Conservation (phyloP, 2,888 invertebrate genomes). For the Cataglyphis livida region DNA sequence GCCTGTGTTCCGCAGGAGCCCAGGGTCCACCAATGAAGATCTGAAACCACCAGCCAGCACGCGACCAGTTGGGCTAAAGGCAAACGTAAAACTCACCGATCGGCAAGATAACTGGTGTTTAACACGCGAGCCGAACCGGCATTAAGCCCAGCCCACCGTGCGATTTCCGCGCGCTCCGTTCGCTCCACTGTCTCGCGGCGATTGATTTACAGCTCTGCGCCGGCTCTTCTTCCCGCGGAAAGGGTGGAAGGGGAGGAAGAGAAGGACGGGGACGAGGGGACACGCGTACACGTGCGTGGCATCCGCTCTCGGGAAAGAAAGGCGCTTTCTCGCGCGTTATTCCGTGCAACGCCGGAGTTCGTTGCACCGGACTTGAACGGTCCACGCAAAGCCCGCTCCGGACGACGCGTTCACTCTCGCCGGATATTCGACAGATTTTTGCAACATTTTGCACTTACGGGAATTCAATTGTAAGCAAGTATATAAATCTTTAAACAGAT, state of each 20-base stretch:
- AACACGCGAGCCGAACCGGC: conserved; percentile 82
- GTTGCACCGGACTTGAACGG: conserved; percentile 63
- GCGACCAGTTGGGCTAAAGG: conserved; percentile 80
- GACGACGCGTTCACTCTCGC: background rate
- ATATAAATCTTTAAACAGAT: background rate
- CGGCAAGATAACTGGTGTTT: conserved; percentile 82
- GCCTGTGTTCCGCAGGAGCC: conserved; percentile 69
- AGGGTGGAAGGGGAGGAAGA: conserved; percentile 58
- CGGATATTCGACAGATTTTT: conserved; percentile 21
- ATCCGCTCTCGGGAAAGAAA: conserved; percentile 16
- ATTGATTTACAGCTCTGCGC: conserved; percentile 69
- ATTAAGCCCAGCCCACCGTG: conserved; percentile 79
- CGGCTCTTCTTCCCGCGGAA: conserved; percentile 71
- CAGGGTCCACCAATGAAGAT: conserved; percentile 79
- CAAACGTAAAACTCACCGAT: conserved; percentile 83
- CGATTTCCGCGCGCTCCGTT: conserved; percentile 77
- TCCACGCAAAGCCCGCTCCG: background rate
- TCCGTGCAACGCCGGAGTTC: conserved; percentile 63
- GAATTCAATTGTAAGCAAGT: background rate
- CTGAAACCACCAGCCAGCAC: conserved; percentile 78
- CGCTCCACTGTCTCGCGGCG: conserved; percentile 56
- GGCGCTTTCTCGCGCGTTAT: conserved; percentile 22
- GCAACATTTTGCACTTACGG: background rate
- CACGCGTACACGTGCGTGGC: conserved; percentile 63
- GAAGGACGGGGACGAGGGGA: conserved; percentile 54